Percentiles rank a stretch among this genome's conserved stretches.
These are phyloP conservation scores for Macrotrachela quadricornifera DNA, from an alignment of 1,140 invertebrate species.

Conservation along the genomic window DNA sequence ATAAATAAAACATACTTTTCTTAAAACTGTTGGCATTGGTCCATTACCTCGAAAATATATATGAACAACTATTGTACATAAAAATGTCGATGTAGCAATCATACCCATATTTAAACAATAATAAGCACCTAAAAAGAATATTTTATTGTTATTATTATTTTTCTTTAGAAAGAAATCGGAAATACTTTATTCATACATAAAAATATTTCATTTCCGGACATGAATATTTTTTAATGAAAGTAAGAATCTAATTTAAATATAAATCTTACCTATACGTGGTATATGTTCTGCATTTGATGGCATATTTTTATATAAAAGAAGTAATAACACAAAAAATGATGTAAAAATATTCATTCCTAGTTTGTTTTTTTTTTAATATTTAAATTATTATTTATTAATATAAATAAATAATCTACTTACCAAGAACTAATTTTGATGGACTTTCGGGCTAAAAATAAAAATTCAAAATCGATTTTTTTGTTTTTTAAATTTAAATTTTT, in stretches of 20 bases:
- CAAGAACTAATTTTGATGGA: constrained; percentile 30
- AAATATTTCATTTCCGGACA: not conserved
- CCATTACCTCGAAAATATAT: constrained; percentile 23
- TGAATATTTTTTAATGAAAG: not conserved
- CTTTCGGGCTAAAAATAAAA: constrained; percentile 31
- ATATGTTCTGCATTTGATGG: constrained; percentile 27
- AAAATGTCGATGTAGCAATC: constrained; percentile 28
- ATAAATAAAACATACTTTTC: not conserved
- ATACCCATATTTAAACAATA: constrained; percentile 32
- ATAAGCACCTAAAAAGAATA: constrained; percentile 22
- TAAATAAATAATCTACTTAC: constrained; percentile 11
- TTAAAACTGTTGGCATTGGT: not conserved
- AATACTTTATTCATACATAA: too few relatives aligned
- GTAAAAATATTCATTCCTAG: constrained; percentile 30
- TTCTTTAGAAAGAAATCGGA: too few relatives aligned
- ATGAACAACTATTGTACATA: constrained; percentile 28
- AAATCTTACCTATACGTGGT: constrained; percentile 24
- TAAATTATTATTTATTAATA: constrained; percentile 17
- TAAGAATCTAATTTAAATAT: not conserved
- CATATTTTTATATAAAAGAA: constrained; percentile 25
- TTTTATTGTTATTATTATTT: not conserved
- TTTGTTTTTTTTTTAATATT: too few relatives aligned
- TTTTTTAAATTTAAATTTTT: too few relatives aligned
- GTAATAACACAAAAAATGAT: constrained; percentile 27
- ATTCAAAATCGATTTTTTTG: too few relatives aligned